Evolutionary conservation across 2,113 vertebrate genomes (phyloP).

Genomic region (Apodemus sylvaticus): DNA sequence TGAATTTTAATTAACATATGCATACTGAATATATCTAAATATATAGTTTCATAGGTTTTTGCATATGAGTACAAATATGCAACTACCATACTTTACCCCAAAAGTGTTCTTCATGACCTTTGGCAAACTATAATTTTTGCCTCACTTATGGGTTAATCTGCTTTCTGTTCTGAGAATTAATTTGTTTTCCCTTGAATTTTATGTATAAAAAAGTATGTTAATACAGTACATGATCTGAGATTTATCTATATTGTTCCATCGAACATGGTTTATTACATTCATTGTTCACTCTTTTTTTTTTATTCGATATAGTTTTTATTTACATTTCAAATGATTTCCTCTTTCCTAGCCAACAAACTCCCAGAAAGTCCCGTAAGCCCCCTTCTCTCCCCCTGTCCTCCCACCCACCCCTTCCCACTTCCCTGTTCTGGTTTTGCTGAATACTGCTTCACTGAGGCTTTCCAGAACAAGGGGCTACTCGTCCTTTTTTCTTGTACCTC

Average conservation of each 20-base stretch:
- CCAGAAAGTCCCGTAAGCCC: no score
- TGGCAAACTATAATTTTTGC: background rate
- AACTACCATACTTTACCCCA: background rate
- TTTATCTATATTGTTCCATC: background rate
- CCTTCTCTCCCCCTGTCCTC: no score
- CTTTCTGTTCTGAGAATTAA: background rate
- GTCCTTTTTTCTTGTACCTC: no score
- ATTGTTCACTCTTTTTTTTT: background rate
- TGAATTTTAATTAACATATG: constrained; percentile 19
- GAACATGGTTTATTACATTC: background rate
- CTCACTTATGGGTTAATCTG: background rate
- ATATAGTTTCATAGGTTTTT: background rate
- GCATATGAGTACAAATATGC: background rate
- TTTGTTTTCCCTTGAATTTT: background rate
- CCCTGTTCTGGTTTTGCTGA: no score
- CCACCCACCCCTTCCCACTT: no score
- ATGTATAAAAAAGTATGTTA: background rate
- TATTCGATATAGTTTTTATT: no score
- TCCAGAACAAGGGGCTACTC: no score
- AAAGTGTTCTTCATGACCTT: background rate
- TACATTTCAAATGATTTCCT: no score
- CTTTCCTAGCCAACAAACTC: no score
- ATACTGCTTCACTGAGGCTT: no score
- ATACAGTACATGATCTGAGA: background rate
- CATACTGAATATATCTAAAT: background rate